These are phyloP conservation scores for Rhopalosiphum padi DNA, from an alignment of 1,140 invertebrate species.

Conservation along the genomic window DNA sequence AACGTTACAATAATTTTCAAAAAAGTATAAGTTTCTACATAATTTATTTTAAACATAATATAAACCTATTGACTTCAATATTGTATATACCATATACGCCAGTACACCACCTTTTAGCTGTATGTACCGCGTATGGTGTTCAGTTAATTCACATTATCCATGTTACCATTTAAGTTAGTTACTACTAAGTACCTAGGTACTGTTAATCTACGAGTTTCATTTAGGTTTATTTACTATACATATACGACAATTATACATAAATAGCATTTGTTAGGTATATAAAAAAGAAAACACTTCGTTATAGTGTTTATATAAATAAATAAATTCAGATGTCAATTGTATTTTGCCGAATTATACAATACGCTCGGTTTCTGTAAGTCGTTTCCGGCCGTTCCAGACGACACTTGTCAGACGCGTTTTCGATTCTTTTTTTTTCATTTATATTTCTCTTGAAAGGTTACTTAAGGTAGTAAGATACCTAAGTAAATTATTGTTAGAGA, in stretches of 20 bases:
- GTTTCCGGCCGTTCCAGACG: not conserved
- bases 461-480: not conserved
- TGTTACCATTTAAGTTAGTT: no score
- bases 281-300: not conserved
- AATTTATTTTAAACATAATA: not conserved
- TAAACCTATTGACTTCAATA: no score
- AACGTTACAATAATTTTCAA: not conserved
- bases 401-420: not conserved
- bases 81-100: no score
- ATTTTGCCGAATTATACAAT: not conserved
- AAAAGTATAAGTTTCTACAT: not conserved
- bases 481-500: not conserved
- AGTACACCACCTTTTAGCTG: no score
- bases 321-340: conserved; percentile 1
- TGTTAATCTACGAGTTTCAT: not conserved
- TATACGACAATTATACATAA: not conserved
- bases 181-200: no score
- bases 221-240: not conserved
- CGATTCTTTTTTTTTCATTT: not conserved
- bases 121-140: no score
- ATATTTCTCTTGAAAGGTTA: not conserved
- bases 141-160: no score
- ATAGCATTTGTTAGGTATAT: not conserved
- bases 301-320: not conserved
- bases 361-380: not conserved